Percentiles rank a stretch among this genome's conserved stretches.
These are phyloP conservation scores for Diorhabda elongata DNA, from an alignment of 1,140 invertebrate genomes.

Conservation along the genomic window DNA sequence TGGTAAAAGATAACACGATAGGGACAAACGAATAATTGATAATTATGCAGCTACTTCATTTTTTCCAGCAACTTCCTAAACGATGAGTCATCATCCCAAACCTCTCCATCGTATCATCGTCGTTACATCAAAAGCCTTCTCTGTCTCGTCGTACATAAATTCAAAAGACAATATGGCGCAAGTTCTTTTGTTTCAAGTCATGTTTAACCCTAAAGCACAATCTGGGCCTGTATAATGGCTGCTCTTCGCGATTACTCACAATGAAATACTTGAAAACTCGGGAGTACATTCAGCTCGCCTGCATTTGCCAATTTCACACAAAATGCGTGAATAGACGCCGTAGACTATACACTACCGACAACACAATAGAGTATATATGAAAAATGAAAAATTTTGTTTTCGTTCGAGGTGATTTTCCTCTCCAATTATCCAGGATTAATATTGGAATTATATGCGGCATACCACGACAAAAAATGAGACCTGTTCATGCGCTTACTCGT, in stretches of 20 bases:
- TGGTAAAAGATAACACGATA: too few species aligned
- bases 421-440: not conserved
- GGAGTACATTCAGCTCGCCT: constrained; percentile 10
- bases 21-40: too few species aligned
- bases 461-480: too few species aligned
- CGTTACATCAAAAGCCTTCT: constrained; percentile 9
- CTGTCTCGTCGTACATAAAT: constrained; percentile 6
- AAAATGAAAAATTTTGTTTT: constrained; percentile 11
- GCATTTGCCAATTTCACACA: constrained; percentile 31
- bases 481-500: too few species aligned
- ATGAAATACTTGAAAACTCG: constrained; percentile 18
- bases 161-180: constrained; percentile 21
- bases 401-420: not conserved
- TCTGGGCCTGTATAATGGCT: constrained; percentile 23
- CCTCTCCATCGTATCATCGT: constrained; percentile 4
- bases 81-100: constrained; percentile 6
- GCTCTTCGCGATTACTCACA: constrained; percentile 15
- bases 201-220: constrained; percentile 28
- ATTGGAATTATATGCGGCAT: not conserved
- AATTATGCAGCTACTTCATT: not conserved
- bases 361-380: constrained; percentile 17
- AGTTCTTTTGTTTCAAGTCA: constrained; percentile 25
- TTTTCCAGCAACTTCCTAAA: constrained; percentile 2
- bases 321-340: constrained; percentile 27
- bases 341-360: constrained; percentile 23